phyloP scores from a whole-genome alignment of 2,113 vertebrate species.

The Oncorhynchus keta region DNA sequence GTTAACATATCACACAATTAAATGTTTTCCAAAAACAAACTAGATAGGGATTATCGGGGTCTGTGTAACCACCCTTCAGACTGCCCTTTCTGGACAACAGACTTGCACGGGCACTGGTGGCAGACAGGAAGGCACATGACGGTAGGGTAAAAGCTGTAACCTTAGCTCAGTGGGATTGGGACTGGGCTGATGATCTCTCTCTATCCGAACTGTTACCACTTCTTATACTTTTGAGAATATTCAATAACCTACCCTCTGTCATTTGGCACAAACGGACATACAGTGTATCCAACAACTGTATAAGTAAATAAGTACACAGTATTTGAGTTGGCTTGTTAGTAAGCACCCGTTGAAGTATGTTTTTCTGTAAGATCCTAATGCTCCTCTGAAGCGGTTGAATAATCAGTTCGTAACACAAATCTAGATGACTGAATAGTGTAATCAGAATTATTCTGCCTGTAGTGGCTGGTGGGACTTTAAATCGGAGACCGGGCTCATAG shows the following conservation, averaged over 20 bases:
- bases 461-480: too few species aligned
- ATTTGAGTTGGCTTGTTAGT: not conserved
- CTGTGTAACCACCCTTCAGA: not conserved
- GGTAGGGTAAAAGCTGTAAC: not conserved
- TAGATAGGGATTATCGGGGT: too few species aligned
- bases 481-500: too few species aligned
- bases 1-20: not conserved
- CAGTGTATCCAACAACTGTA: not conserved
- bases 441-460: too few species aligned
- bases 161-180: not conserved
- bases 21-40: not conserved
- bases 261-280: conserved; percentile 8
- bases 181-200: not conserved
- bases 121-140: conserved; percentile 4
- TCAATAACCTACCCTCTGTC: not conserved
- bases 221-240: conserved; percentile 3
- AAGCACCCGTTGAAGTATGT: not conserved
- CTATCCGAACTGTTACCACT: not conserved
- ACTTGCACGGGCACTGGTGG: not conserved
- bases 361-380: too few species aligned
- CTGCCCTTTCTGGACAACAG: not conserved
- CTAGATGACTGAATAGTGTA: too few species aligned
- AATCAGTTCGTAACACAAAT: too few species aligned
- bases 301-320: not conserved
- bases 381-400: too few species aligned